Conservation (phyloP, 1,140 invertebrate species). For the Drosophila santomea region DNA sequence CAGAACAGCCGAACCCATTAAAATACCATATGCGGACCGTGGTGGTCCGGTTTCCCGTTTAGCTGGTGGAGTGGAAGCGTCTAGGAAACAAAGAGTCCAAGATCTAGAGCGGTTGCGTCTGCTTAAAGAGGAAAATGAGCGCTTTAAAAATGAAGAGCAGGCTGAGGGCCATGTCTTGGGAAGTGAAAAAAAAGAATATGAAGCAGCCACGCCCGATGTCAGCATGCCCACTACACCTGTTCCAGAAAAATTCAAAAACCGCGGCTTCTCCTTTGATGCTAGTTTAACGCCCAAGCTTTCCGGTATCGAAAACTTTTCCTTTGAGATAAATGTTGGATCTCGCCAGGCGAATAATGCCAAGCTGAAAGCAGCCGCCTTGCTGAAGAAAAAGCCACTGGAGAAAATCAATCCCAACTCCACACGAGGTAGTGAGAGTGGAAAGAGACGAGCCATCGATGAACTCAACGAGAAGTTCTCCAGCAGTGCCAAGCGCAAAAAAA, state of each 20-base stretch:
- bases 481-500: conserved; percentile 85
- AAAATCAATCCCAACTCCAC: conserved; percentile 89
- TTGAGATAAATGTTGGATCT: conserved; percentile 88
- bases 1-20: conserved; percentile 2
- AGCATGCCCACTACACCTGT: conserved; percentile 44
- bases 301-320: conserved; percentile 83
- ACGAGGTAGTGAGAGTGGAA: conserved; percentile 86
- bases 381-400: conserved; percentile 88
- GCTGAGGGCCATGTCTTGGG: conserved; percentile 30
- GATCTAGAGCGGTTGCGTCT: conserved; percentile 87
- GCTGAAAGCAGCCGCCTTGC: conserved; percentile 87
- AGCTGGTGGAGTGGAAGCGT: conserved; percentile 86
- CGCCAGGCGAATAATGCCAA: conserved; percentile 87
- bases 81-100: conserved; percentile 86
- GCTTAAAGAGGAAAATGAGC: conserved; percentile 81
- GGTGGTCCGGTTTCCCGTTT: conserved; percentile 76
- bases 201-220: not conserved
- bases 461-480: conserved; percentile 84
- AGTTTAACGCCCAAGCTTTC: conserved; percentile 66
- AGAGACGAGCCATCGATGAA: conserved; percentile 86
- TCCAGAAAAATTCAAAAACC: conserved; percentile 78
- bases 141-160: conserved; percentile 31
- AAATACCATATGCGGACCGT: conserved; percentile 69
- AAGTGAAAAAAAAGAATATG: not conserved
- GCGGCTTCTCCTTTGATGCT: conserved; percentile 63